Percentiles rank a stretch among this genome's conserved stretches.
Conservation (phyloP, 2,888 invertebrate species). For the Cheilosia vernalis region DNA sequence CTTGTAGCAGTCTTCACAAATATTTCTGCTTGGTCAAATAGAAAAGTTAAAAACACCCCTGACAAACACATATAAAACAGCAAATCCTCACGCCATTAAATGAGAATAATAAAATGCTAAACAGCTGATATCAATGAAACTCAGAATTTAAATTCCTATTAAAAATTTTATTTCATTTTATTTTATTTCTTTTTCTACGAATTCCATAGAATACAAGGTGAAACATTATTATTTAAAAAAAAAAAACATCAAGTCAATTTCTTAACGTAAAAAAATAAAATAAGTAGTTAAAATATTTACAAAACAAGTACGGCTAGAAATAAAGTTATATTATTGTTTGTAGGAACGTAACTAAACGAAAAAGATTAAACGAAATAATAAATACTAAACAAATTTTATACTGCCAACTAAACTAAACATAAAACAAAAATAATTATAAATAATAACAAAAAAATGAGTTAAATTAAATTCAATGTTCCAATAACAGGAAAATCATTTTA, state of each 20-base stretch:
- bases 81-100: background rate
- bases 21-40: slow-evolving; percentile 1
- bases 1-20: slow-evolving; percentile 6
- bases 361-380: slow-evolving; percentile 18
- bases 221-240: slow-evolving; percentile 49
- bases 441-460: slow-evolving; percentile 31
- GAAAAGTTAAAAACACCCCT: background rate
- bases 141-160: slow-evolving; percentile 17
- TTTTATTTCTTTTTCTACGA: slow-evolving; percentile 17
- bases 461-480: slow-evolving; percentile 33
- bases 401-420: slow-evolving; percentile 65
- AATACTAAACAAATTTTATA: slow-evolving; percentile 68
- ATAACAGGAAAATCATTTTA: background rate
- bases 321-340: slow-evolving; percentile 26
- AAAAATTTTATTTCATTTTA: background rate
- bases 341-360: slow-evolving; percentile 31
- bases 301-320: slow-evolving; percentile 28
- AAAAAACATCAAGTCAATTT: slow-evolving; percentile 69
- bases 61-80: background rate
- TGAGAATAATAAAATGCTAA: background rate
- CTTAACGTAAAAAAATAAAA: slow-evolving; percentile 52
- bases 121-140: slow-evolving; percentile 53
- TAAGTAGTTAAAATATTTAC: slow-evolving; percentile 60
- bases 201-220: slow-evolving; percentile 70
- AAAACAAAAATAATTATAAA: slow-evolving; percentile 18